Evolutionary conservation across 2,888 invertebrate genomes (phyloP).

Genomic region (Acanthosepion lycidas): DNA sequence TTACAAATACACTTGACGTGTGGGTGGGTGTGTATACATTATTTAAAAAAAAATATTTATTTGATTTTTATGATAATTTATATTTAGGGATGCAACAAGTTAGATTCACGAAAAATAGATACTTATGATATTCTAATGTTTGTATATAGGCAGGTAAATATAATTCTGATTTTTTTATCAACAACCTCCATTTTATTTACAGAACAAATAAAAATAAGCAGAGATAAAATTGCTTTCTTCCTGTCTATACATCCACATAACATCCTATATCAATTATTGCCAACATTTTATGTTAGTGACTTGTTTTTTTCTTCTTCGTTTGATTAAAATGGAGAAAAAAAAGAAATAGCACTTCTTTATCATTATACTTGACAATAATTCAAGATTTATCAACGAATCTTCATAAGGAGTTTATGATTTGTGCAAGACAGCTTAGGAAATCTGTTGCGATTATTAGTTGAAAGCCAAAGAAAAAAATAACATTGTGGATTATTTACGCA

Average conservation of each 20-base stretch:
- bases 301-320: conserved; percentile 14
- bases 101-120: no score
- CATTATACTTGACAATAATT: background rate
- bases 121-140: no score
- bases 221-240: background rate
- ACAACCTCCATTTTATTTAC: background rate
- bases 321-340: background rate
- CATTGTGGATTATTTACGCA: background rate
- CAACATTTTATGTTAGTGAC: background rate
- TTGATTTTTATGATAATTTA: no score
- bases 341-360: background rate
- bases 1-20: no score
- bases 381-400: background rate
- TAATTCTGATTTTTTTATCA: background rate
- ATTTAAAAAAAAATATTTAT: no score
- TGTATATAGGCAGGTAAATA: no score
- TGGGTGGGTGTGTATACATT: no score
- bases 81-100: no score
- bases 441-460: background rate
- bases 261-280: background rate
- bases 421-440: background rate
- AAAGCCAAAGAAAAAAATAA: background rate
- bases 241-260: background rate
- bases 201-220: background rate
- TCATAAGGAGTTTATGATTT: background rate